Conservation (phyloP, 2,113 vertebrate genomes). For the Crotophaga sulcirostris region DNA sequence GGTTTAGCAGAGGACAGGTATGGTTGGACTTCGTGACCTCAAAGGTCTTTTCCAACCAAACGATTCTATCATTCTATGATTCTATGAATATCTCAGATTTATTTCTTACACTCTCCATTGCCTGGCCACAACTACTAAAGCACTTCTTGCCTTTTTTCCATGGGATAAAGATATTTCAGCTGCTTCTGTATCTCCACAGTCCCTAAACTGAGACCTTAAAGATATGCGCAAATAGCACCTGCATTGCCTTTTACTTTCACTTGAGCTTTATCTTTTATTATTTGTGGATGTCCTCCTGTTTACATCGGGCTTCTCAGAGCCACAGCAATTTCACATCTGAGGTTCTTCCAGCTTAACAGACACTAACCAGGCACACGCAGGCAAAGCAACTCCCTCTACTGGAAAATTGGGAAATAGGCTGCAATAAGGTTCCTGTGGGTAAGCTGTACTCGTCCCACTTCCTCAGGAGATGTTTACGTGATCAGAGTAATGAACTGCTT, state of each 20-base stretch:
- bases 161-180: neutral
- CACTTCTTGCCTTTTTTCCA: neutral
- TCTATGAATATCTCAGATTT: neutral
- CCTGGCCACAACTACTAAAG: neutral
- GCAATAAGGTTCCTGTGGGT: neutral
- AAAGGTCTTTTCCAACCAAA: too few relatives aligned
- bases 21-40: too few relatives aligned
- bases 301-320: neutral
- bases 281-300: neutral
- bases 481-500: neutral
- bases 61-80: too few relatives aligned
- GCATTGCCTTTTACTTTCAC: neutral
- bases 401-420: neutral
- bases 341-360: neutral
- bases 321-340: neutral
- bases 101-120: neutral
- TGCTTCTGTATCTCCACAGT: neutral
- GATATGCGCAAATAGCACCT: neutral
- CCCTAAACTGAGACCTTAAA: neutral
- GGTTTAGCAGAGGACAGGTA: too few relatives aligned
- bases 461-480: fast-evolving
- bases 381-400: neutral
- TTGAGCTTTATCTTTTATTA: neutral
- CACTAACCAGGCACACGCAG: neutral
- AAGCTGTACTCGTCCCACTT: neutral